Evolutionary conservation across 2,113 vertebrate species (phyloP).

Genomic region (Prionailurus bengalensis): DNA sequence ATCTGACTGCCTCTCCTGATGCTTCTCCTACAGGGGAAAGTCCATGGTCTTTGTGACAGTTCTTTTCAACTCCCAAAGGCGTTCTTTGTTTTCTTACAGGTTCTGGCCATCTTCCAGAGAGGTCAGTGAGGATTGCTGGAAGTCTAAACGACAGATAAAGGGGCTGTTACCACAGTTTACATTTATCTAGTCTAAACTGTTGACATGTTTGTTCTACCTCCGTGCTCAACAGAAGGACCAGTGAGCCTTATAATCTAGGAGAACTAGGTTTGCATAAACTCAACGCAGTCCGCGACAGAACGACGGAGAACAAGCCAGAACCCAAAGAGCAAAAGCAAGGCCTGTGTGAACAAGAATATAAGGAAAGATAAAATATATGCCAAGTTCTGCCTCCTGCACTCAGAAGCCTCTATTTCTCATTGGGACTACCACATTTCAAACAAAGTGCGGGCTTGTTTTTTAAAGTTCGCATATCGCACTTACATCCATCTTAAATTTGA

Average conservation of each 20-base stretch:
- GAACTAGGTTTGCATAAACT: slow-evolving; percentile 48
- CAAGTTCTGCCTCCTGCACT: slow-evolving; percentile 21
- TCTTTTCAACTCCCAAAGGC: slow-evolving; percentile 47
- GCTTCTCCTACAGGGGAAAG: slow-evolving; percentile 54
- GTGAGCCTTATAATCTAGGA: slow-evolving; percentile 46
- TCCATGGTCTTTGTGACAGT: slow-evolving; percentile 51
- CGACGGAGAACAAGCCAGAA: slow-evolving; percentile 30
- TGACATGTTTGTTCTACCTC: slow-evolving; percentile 61
- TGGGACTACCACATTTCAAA: slow-evolving; percentile 45
- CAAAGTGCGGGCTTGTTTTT: neutral
- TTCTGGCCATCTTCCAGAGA: slow-evolving; percentile 52
- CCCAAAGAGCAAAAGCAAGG: slow-evolving; percentile 39
- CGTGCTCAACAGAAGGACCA: neutral
- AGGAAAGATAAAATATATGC: slow-evolving; percentile 56
- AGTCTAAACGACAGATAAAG: slow-evolving; percentile 68
- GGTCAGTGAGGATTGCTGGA: slow-evolving; percentile 41
- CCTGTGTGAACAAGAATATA: slow-evolving; percentile 50
- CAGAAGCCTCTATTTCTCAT: slow-evolving; percentile 43
- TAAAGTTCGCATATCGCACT: neutral
- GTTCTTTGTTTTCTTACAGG: slow-evolving; percentile 44
- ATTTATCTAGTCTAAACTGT: slow-evolving; percentile 44
- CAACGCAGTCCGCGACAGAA: slow-evolving; percentile 29
- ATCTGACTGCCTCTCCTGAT: slow-evolving; percentile 55
- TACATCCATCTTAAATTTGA: slow-evolving; percentile 20
- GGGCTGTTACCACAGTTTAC: slow-evolving; percentile 31